Base-by-base conservation (phyloP, 2,888 invertebrate species). In the Diadegma fenestrale region DNA sequence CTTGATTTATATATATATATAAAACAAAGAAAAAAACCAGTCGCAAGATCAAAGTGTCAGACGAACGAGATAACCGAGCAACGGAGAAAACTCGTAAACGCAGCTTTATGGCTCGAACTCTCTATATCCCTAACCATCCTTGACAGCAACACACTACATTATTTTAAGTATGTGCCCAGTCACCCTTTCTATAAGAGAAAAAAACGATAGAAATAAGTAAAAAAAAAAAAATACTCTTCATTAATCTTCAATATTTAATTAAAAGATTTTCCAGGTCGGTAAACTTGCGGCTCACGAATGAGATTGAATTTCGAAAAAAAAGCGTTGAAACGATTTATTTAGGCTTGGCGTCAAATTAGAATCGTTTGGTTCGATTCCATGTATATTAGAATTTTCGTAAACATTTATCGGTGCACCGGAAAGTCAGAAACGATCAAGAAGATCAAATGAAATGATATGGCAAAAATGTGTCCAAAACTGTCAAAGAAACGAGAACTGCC, bases 51-150 rank as follows among this genome's bases (percentile, higher is more conserved):
- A 41, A 58, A 72, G 43, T 12, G 45, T 30, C 43, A 75, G 66
- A 58, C 37, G 22, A 73, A 45, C 43, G 54, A 63, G 78, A 75
- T 48, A 71, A 79, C n/a, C 75, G 68, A 79, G 82, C 66, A 48
- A 82, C 71, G 66, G 71, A 54, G 58, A 54, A 72, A 82, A 79
- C 71, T 69, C 71, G 51, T 71, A 71, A 64, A 58, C 75, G 71
- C 75, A 79, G 45, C 71, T 82, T 85, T 85, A 85, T 82, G 64
- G 75, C 82, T 76, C 58, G 71, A 58, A 79, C 48, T 82, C 79
- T 85, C 64, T 51, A 72, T 76, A 41, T 48, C 58, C 45, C 41
- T 33, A 48, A 72, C 82, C 75, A 58, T 71, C 64, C 22, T 71
- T 85, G 71, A 58, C 22, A 33, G 45, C 73, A 63, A 19, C 17